Conservation (phyloP, 2,797 vertebrate genomes). For the Melanotaenia parkinsoni region DNA sequence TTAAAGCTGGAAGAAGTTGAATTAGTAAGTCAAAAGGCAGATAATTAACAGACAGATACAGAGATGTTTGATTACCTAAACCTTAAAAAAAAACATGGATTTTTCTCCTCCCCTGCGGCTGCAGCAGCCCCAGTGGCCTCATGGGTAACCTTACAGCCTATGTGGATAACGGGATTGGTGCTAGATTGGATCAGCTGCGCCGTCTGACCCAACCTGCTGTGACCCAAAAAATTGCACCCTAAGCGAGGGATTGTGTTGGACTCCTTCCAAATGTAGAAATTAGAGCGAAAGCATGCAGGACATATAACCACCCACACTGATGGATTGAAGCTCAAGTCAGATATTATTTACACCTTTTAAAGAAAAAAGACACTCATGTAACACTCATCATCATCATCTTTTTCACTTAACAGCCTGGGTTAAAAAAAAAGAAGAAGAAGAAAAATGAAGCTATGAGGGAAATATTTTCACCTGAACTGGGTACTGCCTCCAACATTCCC, state of each 20-base stretch:
- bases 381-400: not conserved
- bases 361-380: not conserved
- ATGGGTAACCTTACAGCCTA: not conserved
- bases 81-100: not conserved
- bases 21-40: not conserved
- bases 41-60: not conserved
- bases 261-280: not conserved
- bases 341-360: not conserved
- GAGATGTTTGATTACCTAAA: not conserved
- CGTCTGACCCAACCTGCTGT: not conserved
- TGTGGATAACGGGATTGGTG: not conserved
- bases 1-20: not conserved
- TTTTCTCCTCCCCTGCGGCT: not conserved
- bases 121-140: not conserved
- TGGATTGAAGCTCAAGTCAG: not conserved
- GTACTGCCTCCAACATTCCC: conserved; percentile 90
- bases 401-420: not conserved
- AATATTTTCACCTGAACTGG: conserved; percentile 87
- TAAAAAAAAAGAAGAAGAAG: not conserved
- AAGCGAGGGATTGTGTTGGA: not conserved
- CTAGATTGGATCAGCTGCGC: not conserved
- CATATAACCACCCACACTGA: not conserved
- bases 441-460: not conserved
- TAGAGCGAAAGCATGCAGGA: not conserved
- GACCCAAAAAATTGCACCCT: not conserved